Evolutionary conservation across 2,888 invertebrate genomes (phyloP).

Genomic region (Maniola hyperantus): DNA sequence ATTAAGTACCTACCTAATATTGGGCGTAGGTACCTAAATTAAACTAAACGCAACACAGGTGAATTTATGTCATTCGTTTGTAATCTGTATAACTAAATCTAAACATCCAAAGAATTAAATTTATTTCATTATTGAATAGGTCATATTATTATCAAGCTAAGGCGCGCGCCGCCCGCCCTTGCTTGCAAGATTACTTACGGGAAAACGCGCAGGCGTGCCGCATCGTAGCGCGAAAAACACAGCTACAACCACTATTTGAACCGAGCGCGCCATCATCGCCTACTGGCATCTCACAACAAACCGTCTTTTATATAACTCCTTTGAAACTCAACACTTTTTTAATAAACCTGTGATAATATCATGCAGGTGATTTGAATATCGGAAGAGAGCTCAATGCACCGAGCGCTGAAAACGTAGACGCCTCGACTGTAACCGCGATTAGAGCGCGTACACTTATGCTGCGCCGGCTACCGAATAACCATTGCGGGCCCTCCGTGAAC

Average conservation of each 20-base stretch:
- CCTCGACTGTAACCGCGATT: slow-evolving; percentile 59
- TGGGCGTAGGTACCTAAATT: too few relatives aligned
- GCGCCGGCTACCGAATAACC: slow-evolving; percentile 78
- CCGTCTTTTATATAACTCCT: slow-evolving; percentile 48
- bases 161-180: slow-evolving; percentile 69
- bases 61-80: too few relatives aligned
- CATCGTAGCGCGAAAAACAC: slow-evolving; percentile 67
- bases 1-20: too few relatives aligned
- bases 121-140: background rate
- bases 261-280: slow-evolving; percentile 59
- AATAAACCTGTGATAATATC: slow-evolving; percentile 59
- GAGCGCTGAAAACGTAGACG: slow-evolving; percentile 48
- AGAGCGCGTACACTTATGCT: slow-evolving; percentile 79
- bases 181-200: slow-evolving; percentile 67
- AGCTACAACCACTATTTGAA: slow-evolving; percentile 61
- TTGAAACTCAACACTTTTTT: slow-evolving; percentile 56
- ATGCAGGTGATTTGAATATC: slow-evolving; percentile 82
- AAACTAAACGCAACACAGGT: too few relatives aligned
- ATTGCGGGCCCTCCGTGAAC: slow-evolving; percentile 75
- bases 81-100: too few relatives aligned
- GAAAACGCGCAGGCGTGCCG: slow-evolving; percentile 77
- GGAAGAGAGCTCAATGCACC: slow-evolving; percentile 62
- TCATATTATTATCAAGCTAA: slow-evolving; percentile 31
- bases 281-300: slow-evolving; percentile 65
- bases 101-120: background rate